These are phyloP conservation scores for Alligator mississippiensis DNA, from an alignment of 2,113 vertebrate species.

Conservation along the genomic window DNA sequence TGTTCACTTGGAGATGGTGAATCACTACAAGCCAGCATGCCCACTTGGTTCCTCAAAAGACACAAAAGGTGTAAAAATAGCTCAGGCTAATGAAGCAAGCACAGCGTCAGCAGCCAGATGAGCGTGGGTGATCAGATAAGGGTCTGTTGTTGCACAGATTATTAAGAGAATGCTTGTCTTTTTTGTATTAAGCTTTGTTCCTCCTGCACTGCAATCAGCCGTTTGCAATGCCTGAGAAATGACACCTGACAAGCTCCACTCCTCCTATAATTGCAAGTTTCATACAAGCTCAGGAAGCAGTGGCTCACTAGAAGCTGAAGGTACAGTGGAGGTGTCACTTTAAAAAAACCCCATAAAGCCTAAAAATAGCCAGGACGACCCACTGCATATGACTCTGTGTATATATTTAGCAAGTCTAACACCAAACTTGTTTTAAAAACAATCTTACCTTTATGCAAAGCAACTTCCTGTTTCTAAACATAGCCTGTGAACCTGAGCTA, in stretches of 20 bases:
- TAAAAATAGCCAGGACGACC: conserved; percentile 79
- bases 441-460: conserved; percentile 67
- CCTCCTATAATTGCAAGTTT: conserved; percentile 69
- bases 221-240: conserved; percentile 67
- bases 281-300: conserved; percentile 47
- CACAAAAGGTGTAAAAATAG: conserved; percentile 95
- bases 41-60: conserved; percentile 94
- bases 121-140: conserved; percentile 88
- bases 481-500: conserved; percentile 29
- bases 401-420: conserved; percentile 77
- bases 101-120: conserved; percentile 87
- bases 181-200: conserved; percentile 73
- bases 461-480: conserved; percentile 65
- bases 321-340: conserved; percentile 46
- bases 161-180: conserved; percentile 79
- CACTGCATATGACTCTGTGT: conserved; percentile 53
- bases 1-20: conserved; percentile 82
- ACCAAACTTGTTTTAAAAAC: conserved; percentile 58
- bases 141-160: conserved; percentile 78
- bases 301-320: conserved; percentile 39
- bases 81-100: conserved; percentile 82
- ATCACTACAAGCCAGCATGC: conserved; percentile 86
- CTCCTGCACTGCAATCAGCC: conserved; percentile 66
- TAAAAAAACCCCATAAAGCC: conserved; percentile 63
- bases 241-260: conserved; percentile 72